Conservation (phyloP, 2,888 invertebrate genomes). For the Opisthograptis luteolata region DNA sequence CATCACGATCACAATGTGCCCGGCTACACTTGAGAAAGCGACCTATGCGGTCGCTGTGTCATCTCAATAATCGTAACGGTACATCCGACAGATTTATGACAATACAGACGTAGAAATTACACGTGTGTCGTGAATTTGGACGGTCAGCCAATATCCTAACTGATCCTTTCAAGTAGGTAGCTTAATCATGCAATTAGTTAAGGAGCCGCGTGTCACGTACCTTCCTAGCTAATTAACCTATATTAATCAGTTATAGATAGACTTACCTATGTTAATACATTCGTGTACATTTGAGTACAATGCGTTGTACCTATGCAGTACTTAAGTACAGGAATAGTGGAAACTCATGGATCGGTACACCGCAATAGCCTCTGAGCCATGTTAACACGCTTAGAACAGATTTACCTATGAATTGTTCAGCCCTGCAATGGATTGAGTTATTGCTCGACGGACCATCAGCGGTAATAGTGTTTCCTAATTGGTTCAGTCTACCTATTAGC, state of each 20-base stretch:
- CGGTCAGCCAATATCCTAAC: constrained; percentile 46
- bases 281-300: not conserved
- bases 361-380: constrained; percentile 72
- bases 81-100: constrained; percentile 50
- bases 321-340: constrained; percentile 35
- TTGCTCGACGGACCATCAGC: constrained; percentile 57
- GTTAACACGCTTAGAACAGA: constrained; percentile 78
- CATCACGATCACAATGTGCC: constrained; percentile 44
- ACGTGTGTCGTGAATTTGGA: constrained; percentile 41
- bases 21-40: constrained; percentile 40
- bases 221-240: constrained; percentile 16
- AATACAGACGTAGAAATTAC: constrained; percentile 41
- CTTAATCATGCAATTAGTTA: constrained; percentile 36
- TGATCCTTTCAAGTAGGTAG: constrained; percentile 50
- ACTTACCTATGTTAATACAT: not conserved
- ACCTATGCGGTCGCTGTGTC: constrained; percentile 31
- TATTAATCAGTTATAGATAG: not conserved
- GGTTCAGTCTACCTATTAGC: constrained; percentile 43
- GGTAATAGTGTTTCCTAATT: constrained; percentile 55
- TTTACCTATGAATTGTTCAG: constrained; percentile 78
- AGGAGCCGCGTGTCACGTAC: constrained; percentile 28
- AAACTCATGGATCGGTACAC: constrained; percentile 63
- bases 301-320: constrained; percentile 28
- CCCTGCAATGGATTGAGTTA: constrained; percentile 67
- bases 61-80: constrained; percentile 42